These are phyloP conservation scores for Tetramorium alpestre DNA, from an alignment of 1,140 invertebrate genomes.

Conservation along the genomic window DNA sequence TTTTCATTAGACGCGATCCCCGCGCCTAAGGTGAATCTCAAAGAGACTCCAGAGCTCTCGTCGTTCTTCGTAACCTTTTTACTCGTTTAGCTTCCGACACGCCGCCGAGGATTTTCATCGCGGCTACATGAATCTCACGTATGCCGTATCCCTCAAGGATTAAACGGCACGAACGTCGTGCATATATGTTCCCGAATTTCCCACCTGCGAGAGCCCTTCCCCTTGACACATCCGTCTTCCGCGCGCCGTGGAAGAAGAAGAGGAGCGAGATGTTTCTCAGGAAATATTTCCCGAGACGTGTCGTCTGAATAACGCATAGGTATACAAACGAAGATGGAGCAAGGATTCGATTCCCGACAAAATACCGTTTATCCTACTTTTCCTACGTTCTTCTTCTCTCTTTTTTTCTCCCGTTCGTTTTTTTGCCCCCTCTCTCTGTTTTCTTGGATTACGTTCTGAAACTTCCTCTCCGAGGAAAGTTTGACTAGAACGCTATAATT, in stretches of 20 bases:
- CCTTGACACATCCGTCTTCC: neutral
- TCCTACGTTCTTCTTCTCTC: neutral
- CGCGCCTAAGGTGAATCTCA: constrained; percentile 12
- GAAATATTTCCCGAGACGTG: constrained; percentile 26
- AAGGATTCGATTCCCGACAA: constrained; percentile 46
- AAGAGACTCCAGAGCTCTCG: neutral
- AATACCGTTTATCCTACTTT: constrained; percentile 39
- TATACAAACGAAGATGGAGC: constrained; percentile 43
- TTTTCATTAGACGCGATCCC: constrained; percentile 23
- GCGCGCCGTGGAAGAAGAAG: neutral
- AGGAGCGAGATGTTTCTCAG: constrained; percentile 39
- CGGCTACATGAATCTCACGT: constrained; percentile 10
- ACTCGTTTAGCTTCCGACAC: neutral
- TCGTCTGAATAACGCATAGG: constrained; percentile 46
- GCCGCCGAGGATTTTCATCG: constrained; percentile 14
- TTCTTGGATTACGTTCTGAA: too few relatives aligned
- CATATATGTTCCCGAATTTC: neutral
- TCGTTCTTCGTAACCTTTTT: neutral
- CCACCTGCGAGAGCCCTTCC: neutral
- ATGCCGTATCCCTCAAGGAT: constrained; percentile 13
- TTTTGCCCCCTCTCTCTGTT: neutral
- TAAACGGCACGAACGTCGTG: neutral
- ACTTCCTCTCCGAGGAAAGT: too few relatives aligned
- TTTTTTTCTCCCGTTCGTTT: neutral
- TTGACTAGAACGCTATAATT: too few relatives aligned